A percentile compares a stretch with the other conserved stretches of the same genome.
These are phyloP conservation scores for Drosophila fungiperda DNA, from an alignment of 2,888 invertebrate genomes.

Conservation along the genomic window DNA sequence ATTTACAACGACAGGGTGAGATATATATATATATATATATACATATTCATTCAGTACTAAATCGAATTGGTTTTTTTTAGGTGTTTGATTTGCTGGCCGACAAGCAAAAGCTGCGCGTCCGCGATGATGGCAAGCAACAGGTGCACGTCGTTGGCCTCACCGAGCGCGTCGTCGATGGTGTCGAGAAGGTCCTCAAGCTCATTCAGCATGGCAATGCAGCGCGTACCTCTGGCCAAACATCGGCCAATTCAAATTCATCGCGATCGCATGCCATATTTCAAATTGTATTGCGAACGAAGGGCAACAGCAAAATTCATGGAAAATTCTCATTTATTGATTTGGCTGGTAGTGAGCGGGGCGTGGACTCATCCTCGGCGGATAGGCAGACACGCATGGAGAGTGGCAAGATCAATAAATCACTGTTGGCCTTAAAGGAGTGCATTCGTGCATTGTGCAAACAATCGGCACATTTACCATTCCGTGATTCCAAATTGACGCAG, in stretches of 20 bases:
- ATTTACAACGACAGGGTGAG: slow-evolving; percentile 98
- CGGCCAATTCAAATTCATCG: slow-evolving; percentile 99
- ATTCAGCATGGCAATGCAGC: slow-evolving; percentile 96
- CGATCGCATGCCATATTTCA: slow-evolving; percentile 99
- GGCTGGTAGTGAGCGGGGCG: slow-evolving; percentile 99
- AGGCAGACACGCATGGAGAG: slow-evolving; percentile 92
- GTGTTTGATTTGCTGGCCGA: slow-evolving; percentile 95
- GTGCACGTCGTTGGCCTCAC: slow-evolving; percentile 98
- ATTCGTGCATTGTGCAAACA: slow-evolving; percentile 98
- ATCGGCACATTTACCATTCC: slow-evolving; percentile 98
- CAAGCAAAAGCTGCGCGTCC: slow-evolving; percentile 96
- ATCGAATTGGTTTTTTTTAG: slow-evolving; percentile 80
- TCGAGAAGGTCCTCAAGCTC: slow-evolving; percentile 96
- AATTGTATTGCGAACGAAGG: slow-evolving; percentile 93
- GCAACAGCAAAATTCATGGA: slow-evolving; percentile 94
- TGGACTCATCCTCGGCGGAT: slow-evolving; percentile 98
- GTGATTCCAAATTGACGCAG: slow-evolving; percentile 98
- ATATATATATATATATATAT: background rate
- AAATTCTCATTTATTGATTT: slow-evolving; percentile 99
- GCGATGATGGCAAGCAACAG: slow-evolving; percentile 99
- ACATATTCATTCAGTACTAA: background rate
- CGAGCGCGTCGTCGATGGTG: slow-evolving; percentile 95
- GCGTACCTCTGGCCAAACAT: slow-evolving; percentile 98
- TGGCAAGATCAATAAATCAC: slow-evolving; percentile 87
- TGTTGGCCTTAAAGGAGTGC: slow-evolving; percentile 98